A percentile compares a stretch with the other conserved stretches of the same genome.
phyloP scores from a whole-genome alignment of 92 coral and sea anemone genomes.

The Palythoa heliodiscus region DNA sequence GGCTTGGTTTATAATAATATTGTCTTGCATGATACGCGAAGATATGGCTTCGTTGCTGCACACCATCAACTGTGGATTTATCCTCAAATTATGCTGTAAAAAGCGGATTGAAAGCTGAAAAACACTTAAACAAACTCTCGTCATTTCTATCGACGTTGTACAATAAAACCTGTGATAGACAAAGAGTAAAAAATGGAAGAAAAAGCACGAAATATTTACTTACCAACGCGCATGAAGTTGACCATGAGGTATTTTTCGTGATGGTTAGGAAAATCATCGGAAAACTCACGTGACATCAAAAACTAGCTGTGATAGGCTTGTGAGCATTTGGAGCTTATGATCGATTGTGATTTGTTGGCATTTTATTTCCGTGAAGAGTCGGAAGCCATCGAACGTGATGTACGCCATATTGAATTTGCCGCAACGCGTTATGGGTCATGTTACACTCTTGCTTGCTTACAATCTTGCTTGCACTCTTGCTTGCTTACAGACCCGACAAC shows the following conservation, averaged over 20 bases:
- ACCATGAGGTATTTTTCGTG: neutral
- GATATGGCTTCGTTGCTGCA: constrained; percentile 1
- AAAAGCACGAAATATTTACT: neutral
- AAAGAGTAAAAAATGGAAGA: neutral
- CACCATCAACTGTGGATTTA: neutral
- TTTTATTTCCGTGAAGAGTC: too few species aligned
- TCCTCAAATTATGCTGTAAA: constrained; percentile 1
- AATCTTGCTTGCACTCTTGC: too few species aligned
- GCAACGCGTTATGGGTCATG: too few species aligned
- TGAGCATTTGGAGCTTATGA: too few species aligned
- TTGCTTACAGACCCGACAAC: too few species aligned
- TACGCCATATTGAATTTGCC: too few species aligned
- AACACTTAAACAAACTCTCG: neutral
- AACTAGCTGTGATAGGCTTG: too few species aligned
- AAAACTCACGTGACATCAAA: too few species aligned
- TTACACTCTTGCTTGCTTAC: too few species aligned
- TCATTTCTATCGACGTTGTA: neutral
- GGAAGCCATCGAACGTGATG: too few species aligned
- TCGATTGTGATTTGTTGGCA: too few species aligned
- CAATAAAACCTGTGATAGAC: neutral
- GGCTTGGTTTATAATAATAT: neutral
- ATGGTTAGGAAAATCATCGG: too few species aligned
- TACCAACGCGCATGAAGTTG: constrained; percentile 1
- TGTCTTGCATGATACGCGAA: constrained; percentile 2
- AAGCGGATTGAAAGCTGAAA: constrained; percentile 1